A percentile compares a stretch with the other conserved stretches of the same genome.
Evolutionary conservation across 2,888 invertebrate genomes (phyloP).

Genomic region (Cerastoderma edule): DNA sequence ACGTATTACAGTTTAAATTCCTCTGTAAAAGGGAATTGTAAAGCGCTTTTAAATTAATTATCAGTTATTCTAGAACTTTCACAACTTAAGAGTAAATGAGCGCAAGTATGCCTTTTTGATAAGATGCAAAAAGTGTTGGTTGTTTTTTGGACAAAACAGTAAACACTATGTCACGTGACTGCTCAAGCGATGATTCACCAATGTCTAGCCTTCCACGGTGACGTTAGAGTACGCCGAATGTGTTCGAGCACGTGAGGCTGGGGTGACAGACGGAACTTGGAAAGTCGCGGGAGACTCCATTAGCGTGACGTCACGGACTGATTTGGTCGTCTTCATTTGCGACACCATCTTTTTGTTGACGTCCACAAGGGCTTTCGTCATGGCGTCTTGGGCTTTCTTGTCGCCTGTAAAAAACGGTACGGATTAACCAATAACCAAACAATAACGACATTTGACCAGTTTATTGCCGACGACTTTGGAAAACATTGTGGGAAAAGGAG

Average conservation of each 20-base stretch:
- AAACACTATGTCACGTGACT: not conserved
- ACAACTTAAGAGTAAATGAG: too few species aligned
- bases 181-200: not conserved
- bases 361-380: conserved; percentile 65
- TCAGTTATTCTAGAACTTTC: too few species aligned
- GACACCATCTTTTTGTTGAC: conserved; percentile 68
- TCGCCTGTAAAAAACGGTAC: conserved; percentile 57
- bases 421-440: too few species aligned
- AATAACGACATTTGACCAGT: too few species aligned
- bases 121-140: too few species aligned
- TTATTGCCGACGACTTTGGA: too few species aligned
- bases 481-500: too few species aligned
- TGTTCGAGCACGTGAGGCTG: conserved; percentile 32
- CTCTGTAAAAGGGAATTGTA: too few species aligned
- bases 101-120: too few species aligned
- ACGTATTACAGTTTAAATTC: too few species aligned
- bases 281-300: conserved; percentile 39
- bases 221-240: conserved; percentile 41
- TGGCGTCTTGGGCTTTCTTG: conserved; percentile 62
- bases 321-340: conserved; percentile 54
- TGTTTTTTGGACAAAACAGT: not conserved
- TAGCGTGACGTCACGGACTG: conserved; percentile 15
- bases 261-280: conserved; percentile 33
- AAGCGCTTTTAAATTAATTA: too few species aligned
- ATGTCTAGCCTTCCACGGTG: conserved; percentile 47